Evolutionary conservation across 2,797 vertebrate species (phyloP), one percentile per base, ranked within the genome.

Genomic region (Antrozous pallidus): DNA sequence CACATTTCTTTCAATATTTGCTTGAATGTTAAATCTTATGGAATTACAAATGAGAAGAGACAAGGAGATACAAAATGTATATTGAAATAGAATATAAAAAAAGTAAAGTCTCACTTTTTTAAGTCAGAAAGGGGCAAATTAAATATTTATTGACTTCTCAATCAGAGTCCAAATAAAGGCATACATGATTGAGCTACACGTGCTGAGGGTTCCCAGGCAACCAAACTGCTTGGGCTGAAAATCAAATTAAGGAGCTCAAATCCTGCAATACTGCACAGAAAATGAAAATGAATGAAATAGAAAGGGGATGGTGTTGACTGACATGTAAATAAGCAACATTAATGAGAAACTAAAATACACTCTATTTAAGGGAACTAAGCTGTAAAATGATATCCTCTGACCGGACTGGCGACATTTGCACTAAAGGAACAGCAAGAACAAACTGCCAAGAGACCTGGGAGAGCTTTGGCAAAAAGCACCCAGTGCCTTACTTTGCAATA

Each of bases 161-260:
- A 81, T 78, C n/a, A 73, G 47, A 90, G 38, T 88, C 33, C 93
- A 96, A 95, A 92, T 88, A 92, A 94, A 95, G 91, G n/a, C 73
- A 65, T 18, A 49, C 22, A 42, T 49, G 40, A 84, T 28, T 71
- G 38, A 93, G 14, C 81, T 93, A 87, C 94, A 96, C 93, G 18
- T 81, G 36, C 14, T 61, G 45, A 89, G 24, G 88, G 42, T 71
- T 91, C 78, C 86, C 91, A 70, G 54, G 28, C 33, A 67, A 63
- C 78, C 70, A 91, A 81, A 93, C 18, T 33, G 7, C 88, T 61
- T 42, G 3, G 5, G 42, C n/a, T 88, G 42, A 94, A 95, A 95
- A 94, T 87, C n/a, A 88, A 93, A 94, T 40, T 78, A 82, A 88
- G 77, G 31, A 84, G 31, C 45, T 88, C 94, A 87, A n/a, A 80